Percentiles rank a stretch among this genome's conserved stretches.
phyloP scores from a whole-genome alignment of 1,140 invertebrate genomes.

The Nomia melanderi region DNA sequence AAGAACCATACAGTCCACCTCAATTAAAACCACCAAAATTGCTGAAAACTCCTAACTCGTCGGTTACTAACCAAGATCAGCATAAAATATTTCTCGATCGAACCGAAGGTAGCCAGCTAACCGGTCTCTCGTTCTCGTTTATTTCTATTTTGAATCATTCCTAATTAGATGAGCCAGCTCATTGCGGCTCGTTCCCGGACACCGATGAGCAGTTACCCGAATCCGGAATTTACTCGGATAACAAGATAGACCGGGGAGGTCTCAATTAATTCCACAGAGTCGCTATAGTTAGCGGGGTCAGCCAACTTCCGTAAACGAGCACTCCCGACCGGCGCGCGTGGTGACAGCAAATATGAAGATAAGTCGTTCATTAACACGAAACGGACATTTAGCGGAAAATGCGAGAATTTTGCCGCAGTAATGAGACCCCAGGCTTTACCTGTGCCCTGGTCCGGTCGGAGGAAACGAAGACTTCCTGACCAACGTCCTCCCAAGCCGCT shows the following conservation, averaged over 20 bases:
- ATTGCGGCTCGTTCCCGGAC: constrained; percentile 41
- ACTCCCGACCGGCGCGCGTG: constrained; percentile 39
- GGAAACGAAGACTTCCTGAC: constrained; percentile 17
- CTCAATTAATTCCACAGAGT: constrained; percentile 59
- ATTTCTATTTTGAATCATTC: no score
- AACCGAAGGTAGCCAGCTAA: neutral
- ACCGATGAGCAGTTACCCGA: constrained; percentile 50
- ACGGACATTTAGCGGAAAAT: constrained; percentile 62
- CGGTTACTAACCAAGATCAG: neutral
- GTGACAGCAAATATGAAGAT: constrained; percentile 66
- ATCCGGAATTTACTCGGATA: constrained; percentile 59
- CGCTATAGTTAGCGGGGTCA: constrained; percentile 47
- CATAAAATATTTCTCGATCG: constrained; percentile 17
- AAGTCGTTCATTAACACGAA: constrained; percentile 67
- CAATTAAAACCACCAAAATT: no score
- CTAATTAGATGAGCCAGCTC: neutral
- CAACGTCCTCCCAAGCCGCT: neutral
- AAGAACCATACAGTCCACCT: no score
- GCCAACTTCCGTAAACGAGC: constrained; percentile 62
- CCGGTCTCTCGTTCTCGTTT: neutral
- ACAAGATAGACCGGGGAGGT: constrained; percentile 54
- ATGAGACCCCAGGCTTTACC: constrained; percentile 44
- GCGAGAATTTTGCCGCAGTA: constrained; percentile 59
- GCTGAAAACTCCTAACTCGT: no score
- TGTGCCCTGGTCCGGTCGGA: neutral